These are phyloP conservation scores for Marasmarcha lunaedactyla DNA, from an alignment of 2,888 invertebrate genomes.

Conservation along the genomic window DNA sequence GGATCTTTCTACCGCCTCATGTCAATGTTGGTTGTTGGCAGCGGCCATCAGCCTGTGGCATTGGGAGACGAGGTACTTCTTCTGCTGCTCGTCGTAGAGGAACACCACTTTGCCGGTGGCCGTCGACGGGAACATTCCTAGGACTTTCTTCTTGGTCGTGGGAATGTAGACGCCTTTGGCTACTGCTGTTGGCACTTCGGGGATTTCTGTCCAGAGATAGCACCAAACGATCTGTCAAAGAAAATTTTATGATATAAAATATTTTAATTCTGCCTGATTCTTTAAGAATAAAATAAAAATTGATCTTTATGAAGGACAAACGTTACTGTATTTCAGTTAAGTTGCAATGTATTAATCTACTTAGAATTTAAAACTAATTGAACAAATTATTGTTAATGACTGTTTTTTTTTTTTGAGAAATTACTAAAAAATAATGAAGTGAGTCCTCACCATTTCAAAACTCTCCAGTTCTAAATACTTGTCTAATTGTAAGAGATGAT, in stretches of 20 bases:
- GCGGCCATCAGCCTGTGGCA: conserved; percentile 45
- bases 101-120: conserved; percentile 73
- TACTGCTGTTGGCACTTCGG: conserved; percentile 73
- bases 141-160: conserved; percentile 70
- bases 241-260: not conserved
- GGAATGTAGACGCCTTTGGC: conserved; percentile 78
- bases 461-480: no score
- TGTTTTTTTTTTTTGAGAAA: no score
- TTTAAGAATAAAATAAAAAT: no score
- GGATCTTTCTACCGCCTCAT: conserved; percentile 52
- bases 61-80: conserved; percentile 49
- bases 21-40: conserved; percentile 39
- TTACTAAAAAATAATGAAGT: no score
- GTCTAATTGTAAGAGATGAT: no score
- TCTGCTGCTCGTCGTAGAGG: conserved; percentile 55
- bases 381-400: no score
- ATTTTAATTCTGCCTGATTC: no score
- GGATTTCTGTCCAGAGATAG: conserved; percentile 82
- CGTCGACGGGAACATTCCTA: conserved; percentile 73
- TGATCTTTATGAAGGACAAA: no score
- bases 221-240: conserved; percentile 77
- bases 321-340: no score
- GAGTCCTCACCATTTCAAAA: no score
- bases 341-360: no score
- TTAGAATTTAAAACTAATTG: no score